Evolutionary conservation across 2,797 vertebrate species (phyloP).

Genomic region (Coracias cyanogaster): DNA sequence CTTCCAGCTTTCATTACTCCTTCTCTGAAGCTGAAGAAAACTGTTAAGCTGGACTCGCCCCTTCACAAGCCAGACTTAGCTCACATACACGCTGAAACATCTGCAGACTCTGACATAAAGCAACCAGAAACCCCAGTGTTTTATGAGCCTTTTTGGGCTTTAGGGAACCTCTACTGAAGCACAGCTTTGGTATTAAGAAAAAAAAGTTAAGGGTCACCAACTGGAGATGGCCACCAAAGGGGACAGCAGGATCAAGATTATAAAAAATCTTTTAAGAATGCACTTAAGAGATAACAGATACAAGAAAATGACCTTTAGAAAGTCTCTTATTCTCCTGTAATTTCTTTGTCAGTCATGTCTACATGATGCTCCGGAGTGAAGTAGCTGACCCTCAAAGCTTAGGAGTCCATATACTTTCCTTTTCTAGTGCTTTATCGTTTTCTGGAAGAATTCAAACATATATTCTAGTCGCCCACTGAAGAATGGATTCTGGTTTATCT

Average conservation of each 20-base stretch:
- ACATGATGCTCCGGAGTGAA: neutral
- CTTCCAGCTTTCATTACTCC: neutral
- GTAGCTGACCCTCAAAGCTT: slow-evolving; percentile 14
- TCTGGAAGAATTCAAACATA: slow-evolving; percentile 27
- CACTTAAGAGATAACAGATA: neutral
- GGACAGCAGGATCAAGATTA: neutral
- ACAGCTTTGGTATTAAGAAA: neutral
- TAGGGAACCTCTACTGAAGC: neutral
- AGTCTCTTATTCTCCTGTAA: neutral
- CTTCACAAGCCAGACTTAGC: neutral
- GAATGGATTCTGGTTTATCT: slow-evolving; percentile 61
- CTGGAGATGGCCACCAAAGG: neutral
- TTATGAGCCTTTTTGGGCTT: slow-evolving; percentile 23
- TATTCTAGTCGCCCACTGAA: slow-evolving; percentile 39
- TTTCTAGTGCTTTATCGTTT: neutral
- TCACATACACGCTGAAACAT: neutral
- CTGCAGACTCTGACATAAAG: slow-evolving; percentile 2
- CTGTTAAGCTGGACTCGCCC: neutral
- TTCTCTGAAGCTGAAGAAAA: slow-evolving; percentile 32
- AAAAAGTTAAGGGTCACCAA: neutral
- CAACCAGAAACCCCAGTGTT: neutral
- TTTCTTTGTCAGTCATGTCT: neutral
- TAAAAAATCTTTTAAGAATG: slow-evolving; percentile 18
- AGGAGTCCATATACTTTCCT: neutral
- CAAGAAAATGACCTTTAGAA: neutral